phyloP scores from a whole-genome alignment of 2,888 invertebrate genomes.

The Drosophila ochracea region DNA sequence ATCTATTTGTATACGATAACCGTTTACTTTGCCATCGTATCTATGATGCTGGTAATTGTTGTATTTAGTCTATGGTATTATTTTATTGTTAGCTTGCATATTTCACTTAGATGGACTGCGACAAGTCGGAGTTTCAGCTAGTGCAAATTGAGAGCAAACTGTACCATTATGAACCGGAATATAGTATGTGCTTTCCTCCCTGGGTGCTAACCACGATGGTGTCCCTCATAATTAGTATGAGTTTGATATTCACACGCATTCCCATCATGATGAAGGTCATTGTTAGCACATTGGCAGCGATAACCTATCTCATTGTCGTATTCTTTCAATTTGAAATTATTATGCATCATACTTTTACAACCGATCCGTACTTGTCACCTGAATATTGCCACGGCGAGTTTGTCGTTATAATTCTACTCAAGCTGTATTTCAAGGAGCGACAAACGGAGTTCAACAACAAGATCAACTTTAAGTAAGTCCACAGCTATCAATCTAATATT shows the following conservation, averaged over 20 bases:
- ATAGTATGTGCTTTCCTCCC: constrained; percentile 78
- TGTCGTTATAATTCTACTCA: constrained; percentile 89
- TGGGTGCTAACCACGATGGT: constrained; percentile 86
- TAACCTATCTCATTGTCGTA: constrained; percentile 89
- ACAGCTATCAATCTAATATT: background rate
- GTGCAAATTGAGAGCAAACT: constrained; percentile 50
- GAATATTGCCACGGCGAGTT: constrained; percentile 90
- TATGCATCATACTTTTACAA: constrained; percentile 88
- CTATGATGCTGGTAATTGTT: constrained; percentile 38
- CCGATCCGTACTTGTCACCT: constrained; percentile 89
- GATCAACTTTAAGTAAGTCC: constrained; percentile 90
- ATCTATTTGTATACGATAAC: constrained; percentile 89
- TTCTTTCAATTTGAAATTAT: constrained; percentile 87
- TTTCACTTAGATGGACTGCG: constrained; percentile 30
- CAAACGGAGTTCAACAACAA: constrained; percentile 96
- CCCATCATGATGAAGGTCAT: constrained; percentile 92
- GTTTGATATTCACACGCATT: constrained; percentile 93
- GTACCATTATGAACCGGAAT: constrained; percentile 43
- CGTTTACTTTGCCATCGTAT: constrained; percentile 86
- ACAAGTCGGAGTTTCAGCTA: constrained; percentile 6
- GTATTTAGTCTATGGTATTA: background rate
- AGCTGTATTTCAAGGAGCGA: constrained; percentile 93
- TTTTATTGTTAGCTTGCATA: background rate
- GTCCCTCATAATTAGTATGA: constrained; percentile 87
- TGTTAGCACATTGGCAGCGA: constrained; percentile 86